Conservation (phyloP, 2,888 invertebrate genomes). For the Neuroscelio doddi region DNA sequence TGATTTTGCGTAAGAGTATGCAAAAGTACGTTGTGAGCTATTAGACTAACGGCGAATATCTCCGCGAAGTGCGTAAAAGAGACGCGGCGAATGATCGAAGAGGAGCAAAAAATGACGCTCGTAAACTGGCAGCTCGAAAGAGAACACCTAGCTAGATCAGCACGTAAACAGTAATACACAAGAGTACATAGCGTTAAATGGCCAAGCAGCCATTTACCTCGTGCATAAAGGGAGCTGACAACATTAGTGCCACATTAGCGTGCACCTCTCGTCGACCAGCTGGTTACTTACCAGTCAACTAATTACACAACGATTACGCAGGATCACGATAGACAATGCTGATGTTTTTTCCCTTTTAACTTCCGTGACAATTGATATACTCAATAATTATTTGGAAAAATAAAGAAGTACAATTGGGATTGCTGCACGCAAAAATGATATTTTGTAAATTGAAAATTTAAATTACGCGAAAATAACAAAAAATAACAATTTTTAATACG, state of each 20-base stretch:
- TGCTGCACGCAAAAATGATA: too few species aligned
- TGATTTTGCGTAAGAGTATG: neutral
- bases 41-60: neutral
- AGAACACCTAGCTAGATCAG: constrained; percentile 33
- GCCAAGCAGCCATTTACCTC: constrained; percentile 34
- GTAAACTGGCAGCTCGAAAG: constrained; percentile 46
- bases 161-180: constrained; percentile 50
- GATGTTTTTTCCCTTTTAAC: neutral
- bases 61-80: neutral
- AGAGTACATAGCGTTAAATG: constrained; percentile 32
- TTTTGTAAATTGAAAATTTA: too few species aligned
- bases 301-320: constrained; percentile 63
- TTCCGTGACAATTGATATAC: constrained; percentile 6
- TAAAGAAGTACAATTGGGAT: too few species aligned
- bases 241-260: constrained; percentile 69
- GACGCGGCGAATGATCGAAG: neutral
- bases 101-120: constrained; percentile 40
- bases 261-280: constrained; percentile 64
- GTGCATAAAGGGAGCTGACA: constrained; percentile 53
- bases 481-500: neutral
- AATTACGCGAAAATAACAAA: too few species aligned
- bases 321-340: constrained; percentile 46
- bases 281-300: constrained; percentile 60
- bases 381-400: too few species aligned
- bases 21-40: neutral